Evolutionary conservation across 2,797 vertebrate genomes (phyloP).

Genomic region (Echeneis naucrates): DNA sequence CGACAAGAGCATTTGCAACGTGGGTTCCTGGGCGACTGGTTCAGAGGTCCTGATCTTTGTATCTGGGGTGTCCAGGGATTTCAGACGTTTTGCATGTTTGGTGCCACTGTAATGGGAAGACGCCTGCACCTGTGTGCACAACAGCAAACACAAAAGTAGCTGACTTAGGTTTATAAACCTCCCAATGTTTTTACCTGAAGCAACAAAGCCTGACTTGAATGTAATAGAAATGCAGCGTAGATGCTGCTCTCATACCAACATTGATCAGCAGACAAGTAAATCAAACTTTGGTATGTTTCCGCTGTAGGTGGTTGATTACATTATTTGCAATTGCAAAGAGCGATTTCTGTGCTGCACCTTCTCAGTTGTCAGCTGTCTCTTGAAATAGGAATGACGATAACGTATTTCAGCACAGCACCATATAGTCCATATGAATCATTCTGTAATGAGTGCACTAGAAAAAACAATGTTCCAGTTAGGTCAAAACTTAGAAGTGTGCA

Average conservation of each 20-base stretch:
- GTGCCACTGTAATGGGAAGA: constrained; percentile 92
- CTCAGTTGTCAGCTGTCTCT: background rate
- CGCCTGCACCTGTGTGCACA: constrained; percentile 87
- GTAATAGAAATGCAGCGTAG: background rate
- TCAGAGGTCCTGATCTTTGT: constrained; percentile 92
- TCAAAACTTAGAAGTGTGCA: constrained; percentile 16
- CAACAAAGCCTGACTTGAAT: background rate
- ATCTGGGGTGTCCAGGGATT: constrained; percentile 91
- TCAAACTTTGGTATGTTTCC: background rate
- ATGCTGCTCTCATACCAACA: background rate
- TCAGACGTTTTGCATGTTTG: constrained; percentile 93
- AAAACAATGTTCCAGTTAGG: constrained; percentile 1
- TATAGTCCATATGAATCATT: background rate
- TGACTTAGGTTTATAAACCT: constrained; percentile 3
- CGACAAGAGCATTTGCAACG: constrained; percentile 84
- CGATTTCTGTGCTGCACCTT: background rate
- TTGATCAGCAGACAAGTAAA: constrained; percentile 12
- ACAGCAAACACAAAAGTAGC: constrained; percentile 62
- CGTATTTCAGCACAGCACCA: background rate
- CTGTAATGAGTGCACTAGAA: background rate
- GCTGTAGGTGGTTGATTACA: background rate
- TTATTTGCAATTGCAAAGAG: constrained; percentile 1
- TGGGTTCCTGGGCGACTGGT: constrained; percentile 72
- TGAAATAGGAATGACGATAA: background rate
- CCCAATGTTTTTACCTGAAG: constrained; percentile 11